phyloP scores from a whole-genome alignment of 2,888 invertebrate genomes.

The Lutraria lutraria region DNA sequence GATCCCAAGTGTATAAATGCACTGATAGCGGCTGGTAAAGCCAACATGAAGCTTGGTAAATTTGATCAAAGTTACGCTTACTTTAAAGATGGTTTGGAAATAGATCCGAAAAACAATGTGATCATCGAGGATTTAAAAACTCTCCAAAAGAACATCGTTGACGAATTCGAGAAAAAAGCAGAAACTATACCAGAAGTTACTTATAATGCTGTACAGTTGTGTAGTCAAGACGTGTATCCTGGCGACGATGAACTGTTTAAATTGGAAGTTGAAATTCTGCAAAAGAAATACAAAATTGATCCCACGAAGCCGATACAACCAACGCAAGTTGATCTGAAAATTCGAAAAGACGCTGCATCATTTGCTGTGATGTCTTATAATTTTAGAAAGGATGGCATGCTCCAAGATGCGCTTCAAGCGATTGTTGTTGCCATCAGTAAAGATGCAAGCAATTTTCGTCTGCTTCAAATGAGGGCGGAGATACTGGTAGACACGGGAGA shows the following conservation, averaged over 20 bases:
- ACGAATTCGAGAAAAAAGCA: slow-evolving; percentile 69
- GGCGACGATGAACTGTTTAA: slow-evolving; percentile 79
- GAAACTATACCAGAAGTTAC: slow-evolving; percentile 64
- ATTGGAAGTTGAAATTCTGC: slow-evolving; percentile 78
- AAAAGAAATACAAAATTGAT: slow-evolving; percentile 76
- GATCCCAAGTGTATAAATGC: slow-evolving; percentile 61
- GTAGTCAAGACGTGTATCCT: slow-evolving; percentile 80
- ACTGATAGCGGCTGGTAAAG: slow-evolving; percentile 72
- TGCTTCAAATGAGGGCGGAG: slow-evolving; percentile 76
- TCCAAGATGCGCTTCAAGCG: slow-evolving; percentile 69
- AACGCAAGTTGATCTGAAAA: slow-evolving; percentile 40
- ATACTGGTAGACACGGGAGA: slow-evolving; percentile 72
- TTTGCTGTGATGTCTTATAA: slow-evolving; percentile 74
- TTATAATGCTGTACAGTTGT: slow-evolving; percentile 79
- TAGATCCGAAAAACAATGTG: slow-evolving; percentile 73
- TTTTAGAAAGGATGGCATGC: slow-evolving; percentile 65
- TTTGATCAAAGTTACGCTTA: slow-evolving; percentile 77
- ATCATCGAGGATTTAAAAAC: slow-evolving; percentile 74
- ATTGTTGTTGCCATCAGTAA: slow-evolving; percentile 65
- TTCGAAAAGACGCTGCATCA: slow-evolving; percentile 69
- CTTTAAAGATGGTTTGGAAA: slow-evolving; percentile 77
- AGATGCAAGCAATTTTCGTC: slow-evolving; percentile 72
- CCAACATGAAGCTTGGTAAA: slow-evolving; percentile 69
- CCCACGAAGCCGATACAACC: slow-evolving; percentile 47
- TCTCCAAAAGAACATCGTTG: slow-evolving; percentile 75